Percentiles rank a stretch among this genome's conserved stretches.
phyloP scores from a whole-genome alignment of 2,888 invertebrate genomes.

The Protula sp. region DNA sequence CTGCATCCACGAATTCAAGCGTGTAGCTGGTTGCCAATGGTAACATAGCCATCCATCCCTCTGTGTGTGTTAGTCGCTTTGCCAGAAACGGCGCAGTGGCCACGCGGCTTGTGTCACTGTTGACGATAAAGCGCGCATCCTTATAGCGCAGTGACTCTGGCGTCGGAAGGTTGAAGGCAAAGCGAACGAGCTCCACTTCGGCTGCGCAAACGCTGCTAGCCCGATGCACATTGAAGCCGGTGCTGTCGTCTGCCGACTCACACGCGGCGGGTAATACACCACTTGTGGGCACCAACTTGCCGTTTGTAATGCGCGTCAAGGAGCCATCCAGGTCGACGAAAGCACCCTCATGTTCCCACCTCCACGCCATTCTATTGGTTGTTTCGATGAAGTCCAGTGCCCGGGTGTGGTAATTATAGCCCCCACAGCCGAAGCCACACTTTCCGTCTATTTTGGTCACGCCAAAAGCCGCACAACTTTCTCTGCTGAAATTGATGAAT shows the following conservation, averaged over 20 bases:
- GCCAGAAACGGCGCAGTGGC: constrained; percentile 13
- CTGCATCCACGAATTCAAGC: constrained; percentile 30
- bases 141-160: constrained; percentile 33
- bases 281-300: constrained; percentile 9
- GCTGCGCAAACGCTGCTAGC: constrained; percentile 27
- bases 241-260: constrained; percentile 4
- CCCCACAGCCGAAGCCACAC: not conserved
- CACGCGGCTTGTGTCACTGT: constrained; percentile 22
- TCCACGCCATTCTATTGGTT: constrained; percentile 18
- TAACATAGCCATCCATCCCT: constrained; percentile 36
- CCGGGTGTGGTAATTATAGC: not conserved
- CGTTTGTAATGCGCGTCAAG: constrained; percentile 27
- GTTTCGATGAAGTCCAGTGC: constrained; percentile 28
- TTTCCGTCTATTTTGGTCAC: constrained; percentile 8
- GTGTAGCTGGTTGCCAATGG: constrained; percentile 24
- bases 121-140: constrained; percentile 23
- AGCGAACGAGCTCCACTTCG: constrained; percentile 34
- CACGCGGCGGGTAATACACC: constrained; percentile 4
- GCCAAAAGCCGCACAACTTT: not conserved
- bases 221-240: constrained; percentile 1
- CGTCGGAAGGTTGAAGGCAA: constrained; percentile 34
- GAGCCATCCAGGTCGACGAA: constrained; percentile 38
- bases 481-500: constrained; percentile 18
- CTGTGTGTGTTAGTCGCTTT: constrained; percentile 36
- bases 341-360: constrained; percentile 26